Base-by-base conservation (phyloP, 2,113 vertebrate species). In the Promerops cafer region DNA sequence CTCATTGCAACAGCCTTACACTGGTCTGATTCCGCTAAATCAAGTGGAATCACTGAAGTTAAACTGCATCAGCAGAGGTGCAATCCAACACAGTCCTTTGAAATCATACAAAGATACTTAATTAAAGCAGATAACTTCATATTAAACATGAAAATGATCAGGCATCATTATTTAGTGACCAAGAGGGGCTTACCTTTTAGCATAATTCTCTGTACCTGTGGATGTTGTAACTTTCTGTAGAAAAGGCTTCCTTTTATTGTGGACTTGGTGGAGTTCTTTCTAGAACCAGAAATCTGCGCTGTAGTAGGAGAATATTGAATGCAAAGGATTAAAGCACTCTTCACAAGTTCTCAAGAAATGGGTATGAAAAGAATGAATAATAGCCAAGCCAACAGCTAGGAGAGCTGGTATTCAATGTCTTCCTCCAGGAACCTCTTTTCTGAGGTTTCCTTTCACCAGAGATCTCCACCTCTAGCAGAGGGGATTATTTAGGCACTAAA, bases 331-430 rank as follows among this genome's bases (percentile, higher is more conserved):
- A 80, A 69, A 74, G 8, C 35, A 26, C 6, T 80, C 4, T 22
- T 83, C 10, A 79, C 16, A 54, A 54, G 15, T 50, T 77, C 39
- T 81, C 24, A 52, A 27, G 60, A 54, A 77, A 37, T 31, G 11
- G 26, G 16, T 39, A 4, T 78, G 21, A 35, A 44, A n/a, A 71
- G 18, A 30, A 45, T 31, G 75, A 75, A 61, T 44, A 79, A 66
- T 7, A 80, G 20, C 9, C 2, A 1, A 1, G 1, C 20, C 13
- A n/a, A 18, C 14, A 60, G 3, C 10, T 78, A 28, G 47, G 56
- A 63, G 21, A 60, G 35, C 21, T 81, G 22, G 8, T 11, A 14
- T 61, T 53, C 1, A 4, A 26, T 3, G 6, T 77, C 56, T 60
- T 83, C 22, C 44, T 56, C 17, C 13, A 33, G 52, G 12, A 86